Evolutionary conservation across 2,888 invertebrate genomes (phyloP).

Genomic region (Scrobipalpa atriplicella): DNA sequence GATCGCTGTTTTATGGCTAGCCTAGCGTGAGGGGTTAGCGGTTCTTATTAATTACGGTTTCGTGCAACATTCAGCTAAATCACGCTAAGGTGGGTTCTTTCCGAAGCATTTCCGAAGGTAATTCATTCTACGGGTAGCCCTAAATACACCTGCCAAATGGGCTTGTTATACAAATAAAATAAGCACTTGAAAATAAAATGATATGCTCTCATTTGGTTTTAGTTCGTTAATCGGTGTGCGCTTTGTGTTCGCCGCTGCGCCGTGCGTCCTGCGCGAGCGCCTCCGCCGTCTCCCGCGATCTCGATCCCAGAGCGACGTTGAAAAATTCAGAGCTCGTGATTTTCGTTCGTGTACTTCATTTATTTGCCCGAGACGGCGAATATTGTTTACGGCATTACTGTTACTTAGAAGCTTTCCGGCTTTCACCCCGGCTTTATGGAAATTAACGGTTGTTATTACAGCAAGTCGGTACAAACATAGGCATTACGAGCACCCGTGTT

Average conservation of each 20-base stretch:
- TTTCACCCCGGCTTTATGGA: conserved; percentile 54
- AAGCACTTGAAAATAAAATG: conserved; percentile 58
- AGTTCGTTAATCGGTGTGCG: conserved; percentile 69
- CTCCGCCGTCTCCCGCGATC: conserved; percentile 46
- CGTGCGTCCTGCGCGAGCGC: conserved; percentile 40
- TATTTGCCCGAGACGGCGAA: conserved; percentile 65
- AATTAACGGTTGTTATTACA: conserved; percentile 43
- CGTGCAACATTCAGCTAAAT: conserved; percentile 11
- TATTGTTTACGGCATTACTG: conserved; percentile 64
- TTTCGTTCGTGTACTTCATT: conserved; percentile 76
- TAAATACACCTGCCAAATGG: conserved; percentile 20
- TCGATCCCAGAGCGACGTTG: conserved; percentile 70
- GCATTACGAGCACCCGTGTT: conserved; percentile 17
- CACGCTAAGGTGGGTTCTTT: not conserved
- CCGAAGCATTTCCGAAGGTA: not conserved
- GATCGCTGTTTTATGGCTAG: conserved; percentile 9
- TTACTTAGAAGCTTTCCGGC: conserved; percentile 51
- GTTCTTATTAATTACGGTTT: conserved; percentile 47
- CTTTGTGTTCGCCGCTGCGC: conserved; percentile 70
- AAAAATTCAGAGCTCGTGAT: conserved; percentile 79
- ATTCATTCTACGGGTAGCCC: not conserved
- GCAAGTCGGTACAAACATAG: conserved; percentile 19
- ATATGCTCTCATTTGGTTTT: conserved; percentile 68
- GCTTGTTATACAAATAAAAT: conserved; percentile 40
- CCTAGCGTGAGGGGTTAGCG: conserved; percentile 35